phyloP scores from a whole-genome alignment of 2,797 vertebrate species.

The Chelidonichthys spinosus region DNA sequence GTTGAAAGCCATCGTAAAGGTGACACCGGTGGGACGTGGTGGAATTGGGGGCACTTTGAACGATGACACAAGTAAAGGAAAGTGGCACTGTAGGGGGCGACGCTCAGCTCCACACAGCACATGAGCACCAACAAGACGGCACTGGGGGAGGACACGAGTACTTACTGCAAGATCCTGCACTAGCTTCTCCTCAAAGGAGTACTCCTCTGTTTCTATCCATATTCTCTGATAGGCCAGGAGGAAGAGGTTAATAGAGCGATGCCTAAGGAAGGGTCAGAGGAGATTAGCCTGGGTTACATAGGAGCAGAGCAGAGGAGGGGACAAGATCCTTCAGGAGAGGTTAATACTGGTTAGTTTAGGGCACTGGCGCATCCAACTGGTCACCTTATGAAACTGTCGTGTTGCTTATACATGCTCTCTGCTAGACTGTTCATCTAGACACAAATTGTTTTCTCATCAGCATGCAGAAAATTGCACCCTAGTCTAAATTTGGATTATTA shows the following conservation, averaged over 20 bases:
- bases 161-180: constrained; percentile 99
- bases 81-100: constrained; percentile 18
- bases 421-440: neutral
- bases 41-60: constrained; percentile 33
- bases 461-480: neutral
- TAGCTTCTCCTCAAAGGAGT: constrained; percentile 99
- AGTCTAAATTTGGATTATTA: neutral
- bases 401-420: neutral
- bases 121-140: constrained; percentile 26
- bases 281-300: constrained; percentile 89
- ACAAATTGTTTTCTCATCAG: neutral
- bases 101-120: constrained; percentile 11
- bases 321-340: constrained; percentile 78
- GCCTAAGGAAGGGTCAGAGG: constrained; percentile 91
- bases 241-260: constrained; percentile 99
- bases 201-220: constrained; percentile 99
- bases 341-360: constrained; percentile 84
- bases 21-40: constrained; percentile 42
- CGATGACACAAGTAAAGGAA: constrained; percentile 42
- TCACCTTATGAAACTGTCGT: constrained; percentile 72
- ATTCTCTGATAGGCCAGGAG: constrained; percentile 99
- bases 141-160: constrained; percentile 76
- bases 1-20: constrained; percentile 38
- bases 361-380: constrained; percentile 88
- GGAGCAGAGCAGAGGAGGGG: constrained; percentile 78